Base-by-base conservation (phyloP, 1,140 invertebrate species). In the Drosophila nigrodunni region DNA sequence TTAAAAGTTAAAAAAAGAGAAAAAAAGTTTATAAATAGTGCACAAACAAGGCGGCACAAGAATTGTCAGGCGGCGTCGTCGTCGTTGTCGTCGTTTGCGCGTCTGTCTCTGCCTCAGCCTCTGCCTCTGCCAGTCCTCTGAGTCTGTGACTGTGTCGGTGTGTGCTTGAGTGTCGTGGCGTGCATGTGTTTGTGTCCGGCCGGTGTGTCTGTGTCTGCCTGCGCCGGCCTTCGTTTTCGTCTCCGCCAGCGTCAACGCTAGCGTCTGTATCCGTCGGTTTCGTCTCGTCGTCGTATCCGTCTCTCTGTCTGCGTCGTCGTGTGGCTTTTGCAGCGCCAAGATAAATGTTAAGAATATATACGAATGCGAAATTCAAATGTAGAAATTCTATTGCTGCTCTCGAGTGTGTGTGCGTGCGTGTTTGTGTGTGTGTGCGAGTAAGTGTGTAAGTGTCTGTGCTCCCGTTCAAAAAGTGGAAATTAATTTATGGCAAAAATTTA, bases 21-120 rank as follows among this genome's bases (percentile, higher is more conserved):
- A 39, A 35, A 71, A 61, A 80, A 71, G 78, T 89, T 80, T 89
- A 89, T 78, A 88, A 88, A 88, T 89, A 89, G 81, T 85, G 85
- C 85, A 85, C 50, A 82, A 80, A 80, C 80, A 82, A 82, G 76
- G 71, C 57, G 62, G 67, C 57, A 41, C 52, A 82, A 76, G 66
- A 85, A 87, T 81, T 89, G 77, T 89, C 80, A 82, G 78, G 82
- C 82, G 71, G 78, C 82, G 71, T 70, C 77, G 75, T 49, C 47
- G 35, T 25, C 62, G 18, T 39, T 61, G 55, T 35, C 46, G 37
- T 18, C 64, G 43, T 50, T 30, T 65, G 25, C 25, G 68, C 18
- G 39, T 61, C 46, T 47, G 69, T 72, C 9, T 41, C 50, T 43
- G 10, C 37, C 47, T 61, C 57, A 49, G 30, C 18, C 49, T 35